Conservation (phyloP, 2,113 vertebrate species). For the Tichodroma muraria region DNA sequence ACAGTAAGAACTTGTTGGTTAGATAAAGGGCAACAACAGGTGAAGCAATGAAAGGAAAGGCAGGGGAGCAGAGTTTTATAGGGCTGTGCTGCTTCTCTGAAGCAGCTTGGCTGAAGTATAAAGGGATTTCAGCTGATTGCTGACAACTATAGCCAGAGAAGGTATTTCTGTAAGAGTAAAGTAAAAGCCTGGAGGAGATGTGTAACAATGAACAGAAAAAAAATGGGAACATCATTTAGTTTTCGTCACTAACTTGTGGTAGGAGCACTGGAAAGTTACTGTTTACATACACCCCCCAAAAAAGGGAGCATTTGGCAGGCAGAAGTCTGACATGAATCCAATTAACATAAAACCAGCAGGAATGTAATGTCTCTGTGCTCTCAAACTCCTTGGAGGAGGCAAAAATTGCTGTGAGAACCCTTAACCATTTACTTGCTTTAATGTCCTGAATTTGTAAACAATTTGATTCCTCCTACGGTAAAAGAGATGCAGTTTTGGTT, state of each 20-base stretch:
- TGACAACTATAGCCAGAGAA: not conserved
- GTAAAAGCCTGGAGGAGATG: not conserved
- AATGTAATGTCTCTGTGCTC: not conserved
- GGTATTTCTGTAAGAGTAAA: not conserved
- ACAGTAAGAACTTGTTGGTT: not conserved
- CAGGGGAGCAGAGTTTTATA: not conserved
- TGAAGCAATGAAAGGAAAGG: not conserved
- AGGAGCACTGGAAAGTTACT: not conserved
- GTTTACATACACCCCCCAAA: not conserved
- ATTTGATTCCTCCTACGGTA: not conserved
- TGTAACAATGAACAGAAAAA: not conserved
- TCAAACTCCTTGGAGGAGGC: not conserved
- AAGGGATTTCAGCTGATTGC: not conserved
- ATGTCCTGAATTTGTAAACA: not conserved
- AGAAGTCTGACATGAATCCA: not conserved
- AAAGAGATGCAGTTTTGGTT: not conserved
- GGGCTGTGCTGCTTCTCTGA: not conserved
- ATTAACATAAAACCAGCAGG: not conserved
- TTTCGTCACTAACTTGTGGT: not conserved
- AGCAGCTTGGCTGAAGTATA: not conserved
- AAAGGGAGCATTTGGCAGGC: not conserved
- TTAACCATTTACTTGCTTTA: not conserved
- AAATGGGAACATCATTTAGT: not conserved
- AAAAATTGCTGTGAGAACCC: not conserved
- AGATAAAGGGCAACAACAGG: not conserved